phyloP scores from a whole-genome alignment of 2,113 vertebrate species.

The Zosterops lateralis region DNA sequence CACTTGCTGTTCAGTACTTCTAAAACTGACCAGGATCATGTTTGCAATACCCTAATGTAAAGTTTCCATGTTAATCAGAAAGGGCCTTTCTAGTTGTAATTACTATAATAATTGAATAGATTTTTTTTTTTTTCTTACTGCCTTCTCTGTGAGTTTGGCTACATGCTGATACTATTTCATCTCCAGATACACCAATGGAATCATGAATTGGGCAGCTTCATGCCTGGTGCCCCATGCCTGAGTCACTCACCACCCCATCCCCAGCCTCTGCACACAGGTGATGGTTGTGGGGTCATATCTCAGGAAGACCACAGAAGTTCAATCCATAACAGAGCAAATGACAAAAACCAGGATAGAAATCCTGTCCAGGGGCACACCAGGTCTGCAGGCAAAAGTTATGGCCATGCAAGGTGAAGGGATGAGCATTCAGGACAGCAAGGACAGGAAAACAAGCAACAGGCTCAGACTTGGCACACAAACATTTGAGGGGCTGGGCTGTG shows the following conservation, averaged over 20 bases:
- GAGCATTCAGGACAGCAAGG: not conserved
- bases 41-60: not conserved
- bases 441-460: not conserved
- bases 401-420: fast-evolving
- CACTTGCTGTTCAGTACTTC: not conserved
- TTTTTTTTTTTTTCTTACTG: not conserved
- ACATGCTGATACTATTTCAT: not conserved
- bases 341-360: not conserved
- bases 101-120: not conserved
- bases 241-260: not conserved
- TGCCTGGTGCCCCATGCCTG: fast-evolving
- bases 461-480: not conserved
- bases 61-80: not conserved
- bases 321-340: fast-evolving
- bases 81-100: not conserved
- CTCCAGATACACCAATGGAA: not conserved
- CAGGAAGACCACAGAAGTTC: not conserved
- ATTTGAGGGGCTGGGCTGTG: not conserved
- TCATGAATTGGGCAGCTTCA: not conserved
- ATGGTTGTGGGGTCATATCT: not conserved
- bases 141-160: not conserved
- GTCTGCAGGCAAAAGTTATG: not conserved
- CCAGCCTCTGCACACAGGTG: not conserved
- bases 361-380: not conserved
- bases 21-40: not conserved